Percentiles rank a stretch among this genome's conserved stretches.
These are phyloP conservation scores for Deroptyus accipitrinus DNA, from an alignment of 2,113 vertebrate genomes.

Conservation along the genomic window DNA sequence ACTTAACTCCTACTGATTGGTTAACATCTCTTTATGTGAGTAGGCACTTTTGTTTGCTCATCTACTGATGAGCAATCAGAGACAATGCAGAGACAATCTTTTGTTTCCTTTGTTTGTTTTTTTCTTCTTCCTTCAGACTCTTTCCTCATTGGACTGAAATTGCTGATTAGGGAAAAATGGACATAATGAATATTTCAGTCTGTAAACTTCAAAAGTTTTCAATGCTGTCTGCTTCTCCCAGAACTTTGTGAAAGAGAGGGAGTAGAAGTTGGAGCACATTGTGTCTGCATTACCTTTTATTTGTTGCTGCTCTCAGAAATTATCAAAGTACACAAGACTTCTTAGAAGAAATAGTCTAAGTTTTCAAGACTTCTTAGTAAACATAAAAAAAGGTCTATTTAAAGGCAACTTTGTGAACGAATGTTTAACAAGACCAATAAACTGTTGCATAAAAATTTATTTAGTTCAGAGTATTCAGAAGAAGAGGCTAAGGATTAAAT, in stretches of 20 bases:
- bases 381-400: not conserved
- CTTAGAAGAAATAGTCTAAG: not conserved
- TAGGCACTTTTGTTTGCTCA: not conserved
- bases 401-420: not conserved
- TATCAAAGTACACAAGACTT: not conserved
- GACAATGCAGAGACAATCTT: not conserved
- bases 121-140: not conserved
- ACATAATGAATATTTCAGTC: not conserved
- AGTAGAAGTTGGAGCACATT: not conserved
- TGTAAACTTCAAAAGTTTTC: not conserved
- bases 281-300: not conserved
- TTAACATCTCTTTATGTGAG: not conserved
- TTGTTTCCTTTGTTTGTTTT: fast-evolving
- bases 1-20: not conserved
- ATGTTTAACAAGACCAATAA: not conserved
- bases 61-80: not conserved
- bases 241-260: not conserved
- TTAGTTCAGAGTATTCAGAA: not conserved
- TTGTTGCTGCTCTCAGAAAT: not conserved
- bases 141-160: not conserved
- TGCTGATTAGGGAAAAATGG: not conserved
- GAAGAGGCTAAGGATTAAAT: not conserved
- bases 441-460: not conserved
- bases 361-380: not conserved
- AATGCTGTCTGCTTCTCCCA: not conserved